phyloP scores from a whole-genome alignment of 2,888 invertebrate species.

The Adineta ricciae region DNA sequence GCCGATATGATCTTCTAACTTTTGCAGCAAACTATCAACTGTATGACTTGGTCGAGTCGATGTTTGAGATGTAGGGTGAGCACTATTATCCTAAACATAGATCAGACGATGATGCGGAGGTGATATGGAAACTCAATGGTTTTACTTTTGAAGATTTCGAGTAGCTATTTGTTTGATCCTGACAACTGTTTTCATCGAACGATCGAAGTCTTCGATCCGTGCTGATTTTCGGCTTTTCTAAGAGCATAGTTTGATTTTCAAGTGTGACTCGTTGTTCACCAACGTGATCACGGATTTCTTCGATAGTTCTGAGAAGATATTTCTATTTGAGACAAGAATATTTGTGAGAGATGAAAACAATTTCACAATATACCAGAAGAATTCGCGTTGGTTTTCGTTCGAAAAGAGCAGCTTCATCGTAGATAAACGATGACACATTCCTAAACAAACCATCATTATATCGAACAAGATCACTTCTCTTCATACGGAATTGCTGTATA shows the following conservation, averaged over 20 bases:
- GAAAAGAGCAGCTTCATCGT: background rate
- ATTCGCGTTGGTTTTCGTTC: background rate
- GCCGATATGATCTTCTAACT: slow-evolving; percentile 1
- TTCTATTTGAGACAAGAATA: background rate
- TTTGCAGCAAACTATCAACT: background rate
- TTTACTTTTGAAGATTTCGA: background rate
- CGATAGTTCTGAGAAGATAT: background rate
- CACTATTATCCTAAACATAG: background rate
- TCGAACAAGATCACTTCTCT: background rate
- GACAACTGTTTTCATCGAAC: background rate
- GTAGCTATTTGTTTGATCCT: no score
- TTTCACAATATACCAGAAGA: background rate
- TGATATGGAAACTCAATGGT: background rate
- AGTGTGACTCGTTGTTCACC: background rate
- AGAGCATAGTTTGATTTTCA: background rate
- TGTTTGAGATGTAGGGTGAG: background rate
- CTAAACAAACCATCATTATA: background rate
- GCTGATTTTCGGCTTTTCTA: background rate
- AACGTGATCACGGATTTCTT: background rate
- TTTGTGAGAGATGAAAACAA: no score
- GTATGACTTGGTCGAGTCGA: background rate
- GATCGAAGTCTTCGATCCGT: background rate
- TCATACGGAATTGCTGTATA: slow-evolving; percentile 4
- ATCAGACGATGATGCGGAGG: background rate
- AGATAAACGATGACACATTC: background rate